A percentile compares a stretch with the other conserved stretches of the same genome.
Conservation (phyloP, 2,888 invertebrate genomes). For the Helobdella robusta region DNA sequence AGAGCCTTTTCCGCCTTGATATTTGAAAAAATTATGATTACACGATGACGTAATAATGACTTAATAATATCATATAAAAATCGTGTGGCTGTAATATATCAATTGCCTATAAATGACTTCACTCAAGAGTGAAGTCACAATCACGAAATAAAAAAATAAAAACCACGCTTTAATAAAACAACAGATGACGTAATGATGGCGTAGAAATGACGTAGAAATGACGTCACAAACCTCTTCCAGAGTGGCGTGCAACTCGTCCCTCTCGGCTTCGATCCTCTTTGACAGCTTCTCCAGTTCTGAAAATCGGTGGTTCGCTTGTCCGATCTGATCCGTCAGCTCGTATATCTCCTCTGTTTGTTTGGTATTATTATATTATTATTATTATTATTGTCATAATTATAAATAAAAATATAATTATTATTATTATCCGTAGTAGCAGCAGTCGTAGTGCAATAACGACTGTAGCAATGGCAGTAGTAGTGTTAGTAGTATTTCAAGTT, state of each 20-base stretch:
- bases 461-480: too few species aligned
- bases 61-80: too few species aligned
- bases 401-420: neutral
- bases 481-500: conserved; percentile 22
- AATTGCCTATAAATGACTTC: too few species aligned
- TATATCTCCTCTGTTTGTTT: conserved; percentile 84
- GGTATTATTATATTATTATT: conserved; percentile 9
- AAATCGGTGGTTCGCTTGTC: conserved; percentile 97
- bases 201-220: conserved; percentile 43
- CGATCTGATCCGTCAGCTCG: conserved; percentile 96
- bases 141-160: too few species aligned
- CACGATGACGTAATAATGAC: too few species aligned
- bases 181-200: conserved; percentile 89
- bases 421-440: too few species aligned
- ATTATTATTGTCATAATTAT: conserved; percentile 2
- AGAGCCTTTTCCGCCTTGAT: conserved; percentile 25
- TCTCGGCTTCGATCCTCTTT: conserved; percentile 96
- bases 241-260: conserved; percentile 97
- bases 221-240: conserved; percentile 68
- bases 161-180: too few species aligned
- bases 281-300: conserved; percentile 98
- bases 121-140: too few species aligned
- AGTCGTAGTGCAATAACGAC: conserved; percentile 12
- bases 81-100: too few species aligned
- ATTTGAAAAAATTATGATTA: too few species aligned